Conservation (phyloP, 1,140 invertebrate species). For the Centruroides vittatus region DNA sequence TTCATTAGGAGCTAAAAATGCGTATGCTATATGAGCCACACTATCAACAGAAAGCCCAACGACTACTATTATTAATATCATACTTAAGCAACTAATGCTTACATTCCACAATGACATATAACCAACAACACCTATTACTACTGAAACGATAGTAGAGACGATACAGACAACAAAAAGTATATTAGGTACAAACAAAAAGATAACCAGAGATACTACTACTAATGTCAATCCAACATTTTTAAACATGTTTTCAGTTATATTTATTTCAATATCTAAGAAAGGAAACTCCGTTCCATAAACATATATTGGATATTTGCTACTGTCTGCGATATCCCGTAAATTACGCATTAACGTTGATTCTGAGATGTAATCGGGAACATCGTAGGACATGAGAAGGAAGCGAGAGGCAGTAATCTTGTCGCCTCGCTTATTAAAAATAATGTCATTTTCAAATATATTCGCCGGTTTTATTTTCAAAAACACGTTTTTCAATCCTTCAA, state of each 20-base stretch:
- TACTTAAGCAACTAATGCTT: conserved; percentile 89
- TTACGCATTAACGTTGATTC: conserved; percentile 67
- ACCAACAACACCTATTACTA: conserved; percentile 87
- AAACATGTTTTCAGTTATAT: conserved; percentile 68
- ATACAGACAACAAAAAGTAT: conserved; percentile 85
- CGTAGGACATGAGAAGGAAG: conserved; percentile 64
- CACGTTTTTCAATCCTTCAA: conserved; percentile 52
- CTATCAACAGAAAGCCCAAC: conserved; percentile 96
- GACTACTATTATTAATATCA: conserved; percentile 98
- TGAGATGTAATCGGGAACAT: conserved; percentile 75
- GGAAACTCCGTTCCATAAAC: no score
- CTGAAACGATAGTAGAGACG: conserved; percentile 84
- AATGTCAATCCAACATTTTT: conserved; percentile 83
- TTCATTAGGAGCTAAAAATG: conserved; percentile 69
- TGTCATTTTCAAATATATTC: conserved; percentile 52
- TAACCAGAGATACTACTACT: conserved; percentile 85
- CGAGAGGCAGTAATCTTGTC: conserved; percentile 65
- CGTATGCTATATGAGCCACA: conserved; percentile 91
- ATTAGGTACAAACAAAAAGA: conserved; percentile 90
- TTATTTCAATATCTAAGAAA: no score
- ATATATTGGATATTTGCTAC: conserved; percentile 77
- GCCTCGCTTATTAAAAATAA: conserved; percentile 59
- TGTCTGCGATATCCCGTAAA: conserved; percentile 54
- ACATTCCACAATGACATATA: conserved; percentile 93
- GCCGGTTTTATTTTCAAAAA: conserved; percentile 37